phyloP scores from a whole-genome alignment of 2,797 vertebrate genomes.

The Hybognathus amarus region DNA sequence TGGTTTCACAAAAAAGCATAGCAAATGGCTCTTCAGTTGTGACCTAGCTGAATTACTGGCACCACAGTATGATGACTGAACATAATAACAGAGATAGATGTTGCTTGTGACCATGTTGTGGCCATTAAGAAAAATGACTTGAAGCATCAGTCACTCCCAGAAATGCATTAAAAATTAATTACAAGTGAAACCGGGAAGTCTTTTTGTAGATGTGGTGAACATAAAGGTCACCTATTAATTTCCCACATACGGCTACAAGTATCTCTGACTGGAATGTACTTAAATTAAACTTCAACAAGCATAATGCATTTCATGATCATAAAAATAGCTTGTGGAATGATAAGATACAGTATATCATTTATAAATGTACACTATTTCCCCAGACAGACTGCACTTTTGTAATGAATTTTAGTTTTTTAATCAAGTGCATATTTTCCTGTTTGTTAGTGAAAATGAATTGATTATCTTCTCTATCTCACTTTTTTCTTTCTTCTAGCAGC shows the following conservation, averaged over 20 bases:
- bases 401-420: neutral
- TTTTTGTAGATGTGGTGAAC: neutral
- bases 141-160: neutral
- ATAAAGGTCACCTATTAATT: neutral
- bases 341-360: neutral
- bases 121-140: conserved; percentile 22
- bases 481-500: conserved; percentile 35
- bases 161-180: conserved; percentile 19
- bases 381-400: neutral
- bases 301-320: neutral
- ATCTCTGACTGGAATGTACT: neutral
- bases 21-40: neutral
- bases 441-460: neutral
- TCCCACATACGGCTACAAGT: neutral
- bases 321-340: neutral
- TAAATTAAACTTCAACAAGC: neutral
- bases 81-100: conserved; percentile 5
- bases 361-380: conserved; percentile 2
- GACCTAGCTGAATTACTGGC: neutral
- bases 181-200: neutral
- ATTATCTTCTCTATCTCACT: neutral
- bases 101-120: conserved; percentile 17
- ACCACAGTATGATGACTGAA: conserved; percentile 2
- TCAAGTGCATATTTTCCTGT: conserved; percentile 9
- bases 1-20: neutral